phyloP scores from a whole-genome alignment of 1,140 invertebrate genomes.

The Aplysia californica region DNA sequence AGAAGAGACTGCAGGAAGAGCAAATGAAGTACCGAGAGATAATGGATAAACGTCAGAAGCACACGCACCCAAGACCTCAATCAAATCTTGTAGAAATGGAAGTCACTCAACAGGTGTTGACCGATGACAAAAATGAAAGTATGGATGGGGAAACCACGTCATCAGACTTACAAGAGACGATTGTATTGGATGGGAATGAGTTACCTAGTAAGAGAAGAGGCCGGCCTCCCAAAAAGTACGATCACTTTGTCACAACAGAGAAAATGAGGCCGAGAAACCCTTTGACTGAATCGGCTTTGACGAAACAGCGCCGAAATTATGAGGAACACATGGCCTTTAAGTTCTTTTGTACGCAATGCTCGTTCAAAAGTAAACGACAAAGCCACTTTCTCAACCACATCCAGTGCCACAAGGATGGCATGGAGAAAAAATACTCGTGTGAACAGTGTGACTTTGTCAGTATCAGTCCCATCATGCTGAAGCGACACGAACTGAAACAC shows the following conservation, averaged over 20 bases:
- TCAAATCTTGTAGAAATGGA: not conserved
- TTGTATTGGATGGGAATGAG: too few relatives aligned
- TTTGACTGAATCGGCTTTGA: constrained; percentile 21
- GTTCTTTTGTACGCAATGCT: constrained; percentile 64
- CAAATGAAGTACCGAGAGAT: constrained; percentile 2
- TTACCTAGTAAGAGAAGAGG: not conserved
- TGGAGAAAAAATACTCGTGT: constrained; percentile 55
- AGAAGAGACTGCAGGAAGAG: not conserved
- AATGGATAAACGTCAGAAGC: not conserved
- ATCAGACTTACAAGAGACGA: not conserved
- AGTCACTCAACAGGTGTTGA: not conserved
- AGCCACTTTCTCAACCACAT: constrained; percentile 65
- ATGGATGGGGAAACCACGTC: not conserved
- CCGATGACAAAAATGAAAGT: not conserved
- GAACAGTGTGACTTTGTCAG: constrained; percentile 61
- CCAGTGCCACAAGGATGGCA: constrained; percentile 55
- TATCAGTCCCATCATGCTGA: constrained; percentile 57
- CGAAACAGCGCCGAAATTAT: constrained; percentile 28
- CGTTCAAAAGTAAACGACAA: constrained; percentile 65
- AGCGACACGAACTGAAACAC: constrained; percentile 62
- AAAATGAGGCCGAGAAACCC: constrained; percentile 20
- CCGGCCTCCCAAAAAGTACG: not conserved
- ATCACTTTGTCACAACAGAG: not conserved
- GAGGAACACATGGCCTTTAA: constrained; percentile 53
- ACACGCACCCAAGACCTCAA: not conserved